Base-by-base conservation (phyloP, 1,140 invertebrate species). In the Megalopta genalis region DNA sequence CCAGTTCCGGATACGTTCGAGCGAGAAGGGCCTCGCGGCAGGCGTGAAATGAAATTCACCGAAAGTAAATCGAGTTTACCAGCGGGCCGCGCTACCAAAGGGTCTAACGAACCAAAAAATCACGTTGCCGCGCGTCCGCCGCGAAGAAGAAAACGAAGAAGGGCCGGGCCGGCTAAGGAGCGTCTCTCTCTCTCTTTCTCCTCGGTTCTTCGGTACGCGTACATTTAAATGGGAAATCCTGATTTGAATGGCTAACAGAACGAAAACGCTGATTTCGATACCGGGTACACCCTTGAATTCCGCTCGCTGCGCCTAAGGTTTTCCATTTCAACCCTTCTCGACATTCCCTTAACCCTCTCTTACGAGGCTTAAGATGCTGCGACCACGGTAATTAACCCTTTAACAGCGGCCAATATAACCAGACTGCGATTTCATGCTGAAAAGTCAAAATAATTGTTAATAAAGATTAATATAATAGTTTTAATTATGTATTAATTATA, bases 21-120 rank as follows among this genome's bases (percentile, higher is more conserved):
- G 25, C 27, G 18, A n/a, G 27, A 39, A 52, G n/a, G 49, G 14
- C 54, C 52, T 57, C 14, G 32, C 63, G 49, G 27, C 65, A 86
- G 81, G 88, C 87, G 87, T 85, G 86, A 90, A 90, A 91, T 90
- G 87, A 90, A 91, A 91, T 90, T 91, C 86, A 90, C 87, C 70
- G 88, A 90, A 90, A 90, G 86, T 87, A 90, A 91, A 91, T 91
- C 81, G 87, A 88, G 62, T 91, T 91, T 90, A 75, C 78, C 73
- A 69, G 80, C 72, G 75, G 81, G 85, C 72, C 52, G n/a, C n/a
- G 77, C 72, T 23, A 39, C 85, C 75, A 90, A 90, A 90, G 80
- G 73, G 65, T 84, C 85, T 90, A 91, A 91, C 90, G 87, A 91
- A 90, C 87, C 87, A 85, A 86, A 89, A 90, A 90, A 89, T 90